Evolutionary conservation across 1,140 invertebrate species (phyloP), one percentile per base, ranked within the genome.

Genomic region (Trigoniulus corallinus): DNA sequence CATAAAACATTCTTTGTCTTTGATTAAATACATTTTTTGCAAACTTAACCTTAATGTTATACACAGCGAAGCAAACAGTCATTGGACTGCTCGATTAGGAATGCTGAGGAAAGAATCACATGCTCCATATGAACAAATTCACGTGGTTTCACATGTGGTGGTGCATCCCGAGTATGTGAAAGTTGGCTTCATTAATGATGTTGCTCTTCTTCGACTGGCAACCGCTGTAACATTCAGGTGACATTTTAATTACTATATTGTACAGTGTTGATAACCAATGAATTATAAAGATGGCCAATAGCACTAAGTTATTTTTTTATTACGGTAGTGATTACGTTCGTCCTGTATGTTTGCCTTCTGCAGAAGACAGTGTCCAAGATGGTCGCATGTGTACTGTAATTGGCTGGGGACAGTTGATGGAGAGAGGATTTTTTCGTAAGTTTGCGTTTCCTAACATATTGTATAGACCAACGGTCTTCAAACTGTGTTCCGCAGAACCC

Each of bases 361-460:
- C 57, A 12, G 27, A 54, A 13, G 42, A 3, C 7, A 51, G 41
- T n/a, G 60, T 67, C 0, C 70, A 72, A 37, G 76, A 79, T 55
- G 78, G 78, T 0, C 69, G 72, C 0, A 70, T 74, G 27, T 86
- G 83, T 61, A 85, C 82, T 0, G 80, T 86, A 1, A 76, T 85
- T 1, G 83, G 83, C 2, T 87, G 82, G 82, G 84, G 83, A 48
- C 82, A 86, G 61, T 67, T 86, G 0, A 83, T 80, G 58, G 83
- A 88, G 69, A 75, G 81, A 53, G 81, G 81, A 42, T 78, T 85
- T 54, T 85, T 85, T 62, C 82, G 82, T 87, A 72, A 82, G 81
- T 74, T 39, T 12, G n/a, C 34, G 7, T 50, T 34, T 34, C 7
- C 29, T 7, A 34, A 34, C 7, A 34, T 34, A 34, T 10, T 10